Evolutionary conservation across 2,797 vertebrate genomes (phyloP).

Genomic region (Dicrostonyx torquatus): DNA sequence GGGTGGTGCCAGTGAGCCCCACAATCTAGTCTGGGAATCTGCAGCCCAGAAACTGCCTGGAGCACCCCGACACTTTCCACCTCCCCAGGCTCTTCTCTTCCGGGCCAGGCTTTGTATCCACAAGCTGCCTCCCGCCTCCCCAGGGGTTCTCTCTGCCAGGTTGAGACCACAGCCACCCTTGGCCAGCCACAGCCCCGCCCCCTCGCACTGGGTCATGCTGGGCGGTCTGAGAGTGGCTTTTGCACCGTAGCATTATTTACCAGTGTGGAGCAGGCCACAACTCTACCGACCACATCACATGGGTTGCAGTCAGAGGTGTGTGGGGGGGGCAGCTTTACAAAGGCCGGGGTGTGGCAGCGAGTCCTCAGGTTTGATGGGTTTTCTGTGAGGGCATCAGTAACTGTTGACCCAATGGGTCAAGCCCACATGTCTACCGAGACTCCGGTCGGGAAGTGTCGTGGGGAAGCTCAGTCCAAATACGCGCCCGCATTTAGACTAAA

Average conservation of each 20-base stretch:
- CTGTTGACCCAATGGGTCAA: background rate
- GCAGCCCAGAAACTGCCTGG: conserved; percentile 56
- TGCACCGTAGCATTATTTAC: background rate
- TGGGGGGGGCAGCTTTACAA: background rate
- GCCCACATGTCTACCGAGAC: background rate
- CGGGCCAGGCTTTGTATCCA: conserved; percentile 59
- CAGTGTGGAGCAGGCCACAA: background rate
- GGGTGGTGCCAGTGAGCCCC: conserved; percentile 53
- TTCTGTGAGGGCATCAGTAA: conserved; percentile 18
- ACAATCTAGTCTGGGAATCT: background rate
- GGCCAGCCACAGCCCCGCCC: conserved; percentile 64
- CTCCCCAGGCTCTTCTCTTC: conserved; percentile 18
- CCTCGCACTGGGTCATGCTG: conserved; percentile 8
- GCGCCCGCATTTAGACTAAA: background rate
- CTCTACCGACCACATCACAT: conserved; percentile 33
- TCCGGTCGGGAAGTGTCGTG: background rate
- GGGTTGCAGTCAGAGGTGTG: background rate
- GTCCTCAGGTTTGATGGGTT: conserved; percentile 49
- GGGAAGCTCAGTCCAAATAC: background rate
- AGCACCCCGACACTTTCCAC: conserved; percentile 63
- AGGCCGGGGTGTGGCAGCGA: conserved; percentile 70
- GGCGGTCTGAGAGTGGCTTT: background rate
- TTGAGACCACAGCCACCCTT: conserved; percentile 46
- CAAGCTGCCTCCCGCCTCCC: conserved; percentile 29
- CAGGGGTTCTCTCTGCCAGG: background rate